Evolutionary conservation across 1,140 invertebrate genomes (phyloP).

Genomic region (Camponotus pennsylvanicus): DNA sequence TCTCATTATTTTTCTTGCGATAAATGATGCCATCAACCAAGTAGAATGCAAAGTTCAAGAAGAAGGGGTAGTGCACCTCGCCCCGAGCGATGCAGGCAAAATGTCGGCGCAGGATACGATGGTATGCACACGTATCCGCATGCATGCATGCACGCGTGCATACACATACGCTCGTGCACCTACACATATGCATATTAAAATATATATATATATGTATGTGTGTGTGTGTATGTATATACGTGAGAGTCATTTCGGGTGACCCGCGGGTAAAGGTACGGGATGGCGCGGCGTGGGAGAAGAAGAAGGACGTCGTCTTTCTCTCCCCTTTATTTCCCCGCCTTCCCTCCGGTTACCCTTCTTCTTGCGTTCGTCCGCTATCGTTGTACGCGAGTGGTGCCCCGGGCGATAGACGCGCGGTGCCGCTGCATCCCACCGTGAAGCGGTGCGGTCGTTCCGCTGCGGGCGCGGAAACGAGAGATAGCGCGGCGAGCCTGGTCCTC

Average conservation of each 20-base stretch:
- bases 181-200: constrained; percentile 27
- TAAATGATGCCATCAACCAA: constrained; percentile 63
- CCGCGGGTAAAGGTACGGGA: constrained; percentile 76
- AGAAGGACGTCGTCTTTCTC: constrained; percentile 54
- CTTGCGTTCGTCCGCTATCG: constrained; percentile 47
- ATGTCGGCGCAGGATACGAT: constrained; percentile 70
- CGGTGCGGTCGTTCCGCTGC: constrained; percentile 74
- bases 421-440: constrained; percentile 67
- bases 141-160: background rate
- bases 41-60: constrained; percentile 38
- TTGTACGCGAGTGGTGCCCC: constrained; percentile 59
- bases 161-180: constrained; percentile 1
- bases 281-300: constrained; percentile 73
- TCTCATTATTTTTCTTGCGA: constrained; percentile 63
- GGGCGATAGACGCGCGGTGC: constrained; percentile 70
- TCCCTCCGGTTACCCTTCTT: background rate
- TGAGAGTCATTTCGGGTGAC: constrained; percentile 79
- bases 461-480: constrained; percentile 81
- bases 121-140: constrained; percentile 48
- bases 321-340: too few species aligned
- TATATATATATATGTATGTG: background rate
- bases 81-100: constrained; percentile 81
- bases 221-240: background rate
- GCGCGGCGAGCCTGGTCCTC: constrained; percentile 73
- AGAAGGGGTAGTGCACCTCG: constrained; percentile 65